Evolutionary conservation across 2,113 vertebrate genomes (phyloP), one percentile per base, ranked within the genome.

Genomic region (Sinocyclocheilus anophthalmus): DNA sequence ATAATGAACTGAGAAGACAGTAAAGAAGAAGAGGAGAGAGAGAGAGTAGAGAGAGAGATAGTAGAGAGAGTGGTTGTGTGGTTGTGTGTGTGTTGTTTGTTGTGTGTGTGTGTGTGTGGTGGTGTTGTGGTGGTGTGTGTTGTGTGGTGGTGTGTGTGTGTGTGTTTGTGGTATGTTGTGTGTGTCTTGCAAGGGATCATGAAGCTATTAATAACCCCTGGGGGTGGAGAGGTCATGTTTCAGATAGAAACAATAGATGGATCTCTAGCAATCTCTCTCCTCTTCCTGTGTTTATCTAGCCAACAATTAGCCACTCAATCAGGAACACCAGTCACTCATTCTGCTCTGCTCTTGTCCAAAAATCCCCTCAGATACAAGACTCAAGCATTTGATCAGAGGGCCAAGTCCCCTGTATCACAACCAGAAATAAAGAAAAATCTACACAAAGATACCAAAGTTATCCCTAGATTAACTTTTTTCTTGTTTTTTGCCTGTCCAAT

Each of bases 191-290:
- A n/a, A 70, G 72, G 80, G 80, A 76, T 73, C 16, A 75, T 88
- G 12, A 90, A 86, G 84, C n/a, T 87, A 89, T 89, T 87, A 82
- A 89, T 10, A 33, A n/a, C 11, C 72, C 14, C 48, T 6, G 63
- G 77, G 53, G 69, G 76, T 78, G 45, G 20, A 85, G 53, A 82
- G 88, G 82, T 87, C 83, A 78, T 42, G 82, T 89, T 87, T 85
- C 83, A 79, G 84, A 33, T 24, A 59, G 81, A 59, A 42, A 57
- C n/a, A 16, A 75, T 61, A 77, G 76, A 53, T 76, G 85, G 82
- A 84, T 84, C 72, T 80, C 48, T 39, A 59, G 59, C 55, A 85
- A 59, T 26, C 53, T 69, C 85, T 50, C 81, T 37, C 75, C 70
- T 61, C 72, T 24, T 70, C 61, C 59, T 76, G 69, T 81, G 42